Base-by-base conservation (phyloP, 2,113 vertebrate species). In the Perognathus longimembris region DNA sequence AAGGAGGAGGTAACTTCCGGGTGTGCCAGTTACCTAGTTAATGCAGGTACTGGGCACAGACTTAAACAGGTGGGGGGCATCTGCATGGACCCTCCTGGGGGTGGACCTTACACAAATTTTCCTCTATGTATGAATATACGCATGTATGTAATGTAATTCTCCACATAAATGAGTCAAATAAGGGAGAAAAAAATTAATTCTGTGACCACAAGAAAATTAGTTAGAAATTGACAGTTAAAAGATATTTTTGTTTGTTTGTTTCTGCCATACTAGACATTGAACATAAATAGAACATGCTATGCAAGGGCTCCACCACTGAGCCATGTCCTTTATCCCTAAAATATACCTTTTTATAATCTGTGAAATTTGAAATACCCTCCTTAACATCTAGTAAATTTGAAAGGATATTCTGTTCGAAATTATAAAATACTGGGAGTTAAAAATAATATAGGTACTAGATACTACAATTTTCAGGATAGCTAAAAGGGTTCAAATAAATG, bases 161-260 rank as follows among this genome's bases (percentile, higher is more conserved):
- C 38, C 34, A 85, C 18, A 38, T 81, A 30, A 90, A 57, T 70
- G 30, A 69, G 78, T 83, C 64, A 78, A 78, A 78, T 42, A 77
- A 78, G 59, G 20, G 0, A 5, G 3, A 34, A 64, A 71, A 64
- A n/a, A 14, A 10, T 26, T 69, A 30, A 45, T 85, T 80, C 32
- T 93, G 3, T 90, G 74, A 80, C 24, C 75, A 80, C 67, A 59
- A 74, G 59, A 20, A 89, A 85, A 54, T 78, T 6, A 63, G 40
- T 74, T 74, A 54, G 34, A 73, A 89, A 82, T n/a, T 75, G 61
- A 28, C 57, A 77, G 21, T 76, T 86, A 73, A 88, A 78, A 85
- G 40, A 36, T 26, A 50, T 50, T 67, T 88, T 76, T 71, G 50
- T 18, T 76, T 71, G 50, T 18, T 20, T 50, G 45, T 54, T 54